A percentile compares a stretch with the other conserved stretches of the same genome.
Conservation (phyloP, 1,140 invertebrate genomes). For the Papilio machaon region DNA sequence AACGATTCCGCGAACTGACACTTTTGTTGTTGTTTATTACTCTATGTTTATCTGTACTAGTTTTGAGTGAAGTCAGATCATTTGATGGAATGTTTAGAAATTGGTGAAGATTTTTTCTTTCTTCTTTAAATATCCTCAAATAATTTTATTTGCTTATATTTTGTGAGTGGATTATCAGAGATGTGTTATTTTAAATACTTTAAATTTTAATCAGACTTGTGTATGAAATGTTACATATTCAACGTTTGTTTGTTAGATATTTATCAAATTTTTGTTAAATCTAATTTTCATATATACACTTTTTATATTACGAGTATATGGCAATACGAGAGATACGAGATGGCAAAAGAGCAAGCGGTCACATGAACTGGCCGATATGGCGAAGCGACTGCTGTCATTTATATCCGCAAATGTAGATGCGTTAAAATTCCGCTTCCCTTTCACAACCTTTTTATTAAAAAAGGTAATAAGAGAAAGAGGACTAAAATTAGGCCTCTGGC, state of each 20-base stretch:
- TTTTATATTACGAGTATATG: no score
- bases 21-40: slow-evolving; percentile 76
- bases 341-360: no score
- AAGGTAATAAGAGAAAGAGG: no score
- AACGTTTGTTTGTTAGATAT: background rate
- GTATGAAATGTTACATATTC: background rate
- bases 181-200: slow-evolving; percentile 4
- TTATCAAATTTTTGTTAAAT: background rate
- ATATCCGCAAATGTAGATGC: no score
- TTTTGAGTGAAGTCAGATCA: slow-evolving; percentile 53
- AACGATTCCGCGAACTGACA: slow-evolving; percentile 74
- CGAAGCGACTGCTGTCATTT: no score
- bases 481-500: no score
- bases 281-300: background rate
- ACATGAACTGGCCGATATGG: no score
- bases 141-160: slow-evolving; percentile 50
- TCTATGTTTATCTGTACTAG: slow-evolving; percentile 74
- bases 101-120: slow-evolving; percentile 51
- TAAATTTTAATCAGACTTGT: slow-evolving; percentile 18
- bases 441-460: no score
- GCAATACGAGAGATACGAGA: no score
- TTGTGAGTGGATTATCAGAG: slow-evolving; percentile 3
- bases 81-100: slow-evolving; percentile 62
- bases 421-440: no score
- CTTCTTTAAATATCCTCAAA: slow-evolving; percentile 48